These are phyloP conservation scores for Helleia helle DNA, from an alignment of 2,888 invertebrate genomes.

Conservation along the genomic window DNA sequence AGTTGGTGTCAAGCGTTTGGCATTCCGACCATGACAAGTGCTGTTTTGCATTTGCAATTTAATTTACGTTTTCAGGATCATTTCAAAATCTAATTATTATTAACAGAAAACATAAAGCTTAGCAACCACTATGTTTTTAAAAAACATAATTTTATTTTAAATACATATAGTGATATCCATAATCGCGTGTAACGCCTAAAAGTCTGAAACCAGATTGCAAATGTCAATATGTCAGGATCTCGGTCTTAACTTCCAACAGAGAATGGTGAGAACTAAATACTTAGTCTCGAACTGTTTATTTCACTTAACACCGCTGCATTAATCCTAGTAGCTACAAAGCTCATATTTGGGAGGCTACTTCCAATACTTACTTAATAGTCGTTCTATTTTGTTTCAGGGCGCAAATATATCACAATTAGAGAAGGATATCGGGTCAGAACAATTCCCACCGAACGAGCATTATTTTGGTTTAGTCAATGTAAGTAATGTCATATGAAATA, in stretches of 20 bases:
- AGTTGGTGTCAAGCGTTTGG: not conserved
- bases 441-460: conserved; percentile 98
- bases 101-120: not conserved
- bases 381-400: conserved; percentile 78
- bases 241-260: conserved; percentile 74
- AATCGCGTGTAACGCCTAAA: conserved; percentile 40
- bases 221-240: conserved; percentile 75
- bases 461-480: conserved; percentile 99
- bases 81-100: not conserved
- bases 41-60: not conserved
- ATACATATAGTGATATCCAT: conserved; percentile 29
- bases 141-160: conserved; percentile 21
- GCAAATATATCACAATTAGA: conserved; percentile 99
- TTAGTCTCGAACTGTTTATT: too few species aligned
- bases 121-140: not conserved
- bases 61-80: not conserved
- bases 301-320: too few species aligned
- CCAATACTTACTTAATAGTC: not conserved
- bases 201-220: conserved; percentile 66
- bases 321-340: too few species aligned
- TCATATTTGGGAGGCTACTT: too few species aligned
- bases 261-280: conserved; percentile 50
- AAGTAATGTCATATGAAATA: conserved; percentile 54
- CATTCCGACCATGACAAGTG: not conserved
- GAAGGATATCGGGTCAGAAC: conserved; percentile 98